A percentile compares a stretch with the other conserved stretches of the same genome.
Evolutionary conservation across 2,888 invertebrate genomes (phyloP).

Genomic region (Amiota minor): DNA sequence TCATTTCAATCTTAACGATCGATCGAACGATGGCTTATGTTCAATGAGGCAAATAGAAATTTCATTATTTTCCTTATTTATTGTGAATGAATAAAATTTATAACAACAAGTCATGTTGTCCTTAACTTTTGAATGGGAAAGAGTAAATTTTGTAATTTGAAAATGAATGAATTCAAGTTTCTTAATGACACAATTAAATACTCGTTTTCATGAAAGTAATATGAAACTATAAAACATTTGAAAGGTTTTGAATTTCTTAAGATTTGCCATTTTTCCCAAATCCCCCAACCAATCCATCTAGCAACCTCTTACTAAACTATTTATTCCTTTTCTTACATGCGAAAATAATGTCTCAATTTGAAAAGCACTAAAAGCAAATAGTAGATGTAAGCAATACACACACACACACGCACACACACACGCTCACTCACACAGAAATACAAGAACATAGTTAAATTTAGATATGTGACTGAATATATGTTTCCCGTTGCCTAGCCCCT

Average conservation of each 20-base stretch:
- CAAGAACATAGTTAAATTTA: too few species aligned
- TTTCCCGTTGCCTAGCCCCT: neutral
- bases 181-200: too few species aligned
- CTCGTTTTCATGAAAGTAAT: neutral
- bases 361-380: conserved; percentile 7
- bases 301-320: neutral
- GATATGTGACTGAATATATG: neutral
- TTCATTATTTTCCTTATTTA: neutral
- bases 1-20: neutral
- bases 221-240: conserved; percentile 11
- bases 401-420: neutral
- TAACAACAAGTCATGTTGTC: too few species aligned
- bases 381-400: neutral
- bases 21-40: neutral
- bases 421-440: neutral
- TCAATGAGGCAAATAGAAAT: neutral
- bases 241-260: conserved; percentile 16
- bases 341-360: conserved; percentile 12
- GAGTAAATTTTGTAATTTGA: too few species aligned
- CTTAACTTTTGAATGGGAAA: too few species aligned
- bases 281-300: neutral
- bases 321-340: neutral
- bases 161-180: too few species aligned
- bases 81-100: too few species aligned
- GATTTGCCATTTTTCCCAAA: neutral